These are phyloP conservation scores for Arctopsyche grandis DNA, from an alignment of 1,140 invertebrate species.

Conservation along the genomic window DNA sequence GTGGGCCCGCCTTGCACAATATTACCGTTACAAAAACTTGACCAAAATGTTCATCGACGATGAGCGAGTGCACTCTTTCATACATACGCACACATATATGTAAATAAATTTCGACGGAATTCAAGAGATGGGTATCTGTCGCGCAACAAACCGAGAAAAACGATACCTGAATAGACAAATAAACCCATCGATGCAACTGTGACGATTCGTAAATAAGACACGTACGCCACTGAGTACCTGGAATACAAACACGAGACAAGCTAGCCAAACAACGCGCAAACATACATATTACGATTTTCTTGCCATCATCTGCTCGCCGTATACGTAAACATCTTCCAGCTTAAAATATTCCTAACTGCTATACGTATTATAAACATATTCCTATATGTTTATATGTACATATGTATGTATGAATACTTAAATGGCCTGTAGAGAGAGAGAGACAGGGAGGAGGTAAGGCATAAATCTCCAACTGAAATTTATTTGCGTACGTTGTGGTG, in stretches of 20 bases:
- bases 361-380: not conserved
- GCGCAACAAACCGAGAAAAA: conserved; percentile 19
- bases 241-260: conserved; percentile 39
- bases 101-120: not conserved
- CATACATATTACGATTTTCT: conserved; percentile 8
- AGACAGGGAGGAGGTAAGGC: no score
- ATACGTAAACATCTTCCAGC: no score
- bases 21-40: no score
- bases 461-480: no score
- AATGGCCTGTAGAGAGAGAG: no score
- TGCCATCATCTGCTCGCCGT: not conserved
- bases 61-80: not conserved
- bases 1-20: no score
- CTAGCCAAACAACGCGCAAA: conserved; percentile 1
- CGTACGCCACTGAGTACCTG: conserved; percentile 25
- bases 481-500: not conserved
- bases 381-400: not conserved
- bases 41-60: no score
- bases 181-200: conserved; percentile 28
- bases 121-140: not conserved
- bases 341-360: not conserved
- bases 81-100: not conserved
- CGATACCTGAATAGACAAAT: conserved; percentile 41
- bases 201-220: conserved; percentile 41
- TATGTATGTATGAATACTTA: not conserved